Base-by-base conservation (phyloP, 2,888 invertebrate species). In the Microchrysa polita region DNA sequence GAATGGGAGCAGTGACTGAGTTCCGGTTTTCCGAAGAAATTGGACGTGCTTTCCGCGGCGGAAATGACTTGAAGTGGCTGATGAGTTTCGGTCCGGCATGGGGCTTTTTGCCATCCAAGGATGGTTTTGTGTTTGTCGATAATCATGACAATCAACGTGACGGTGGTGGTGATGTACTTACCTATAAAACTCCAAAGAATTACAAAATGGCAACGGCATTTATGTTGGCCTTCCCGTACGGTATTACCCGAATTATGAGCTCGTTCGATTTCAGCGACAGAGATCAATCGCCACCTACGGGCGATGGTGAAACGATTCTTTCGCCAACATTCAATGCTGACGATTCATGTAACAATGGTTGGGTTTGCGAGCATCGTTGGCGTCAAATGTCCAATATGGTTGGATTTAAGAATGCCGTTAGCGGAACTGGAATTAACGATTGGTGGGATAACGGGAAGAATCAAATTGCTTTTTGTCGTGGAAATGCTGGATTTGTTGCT, bases 131-230 rank as follows among this genome's bases (percentile, higher is more conserved):
- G 16, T 95, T 96, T 81, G 89, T 96, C 69, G 96, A 96, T 81
- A 97, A 97, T 84, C 96, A 97, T 80, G 97, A 97, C 82, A 95
- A 93, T 80, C 95, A 96, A 82, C 88, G 96, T 79, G 92, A 91
- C 4, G 34, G 67, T 5, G 34, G 67, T 5, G 90, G 88, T 61
- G 60, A 22, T 2, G 86, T 93, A 60, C 85, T 94, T 5, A 93
- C 91, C 1, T 89, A 93, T 83, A 92, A 92, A 80, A 82, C 84
- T 0, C 52, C 91, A 0, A 90, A 86, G 78, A 86, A 86, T 53
- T 94, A 94, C 84, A 94, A 91, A 84, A 91, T 88, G 86, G 96
- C 95, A 0, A 91, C 90, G 2, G 94, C 93, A 0, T 96, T 95
- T 83, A 94, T 93, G 90, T 86, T 97, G 83, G 94, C 96, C 0